A percentile compares a stretch with the other conserved stretches of the same genome.
These are phyloP conservation scores for Hoplodrina ambigua DNA, from an alignment of 2,888 invertebrate species.

Conservation along the genomic window DNA sequence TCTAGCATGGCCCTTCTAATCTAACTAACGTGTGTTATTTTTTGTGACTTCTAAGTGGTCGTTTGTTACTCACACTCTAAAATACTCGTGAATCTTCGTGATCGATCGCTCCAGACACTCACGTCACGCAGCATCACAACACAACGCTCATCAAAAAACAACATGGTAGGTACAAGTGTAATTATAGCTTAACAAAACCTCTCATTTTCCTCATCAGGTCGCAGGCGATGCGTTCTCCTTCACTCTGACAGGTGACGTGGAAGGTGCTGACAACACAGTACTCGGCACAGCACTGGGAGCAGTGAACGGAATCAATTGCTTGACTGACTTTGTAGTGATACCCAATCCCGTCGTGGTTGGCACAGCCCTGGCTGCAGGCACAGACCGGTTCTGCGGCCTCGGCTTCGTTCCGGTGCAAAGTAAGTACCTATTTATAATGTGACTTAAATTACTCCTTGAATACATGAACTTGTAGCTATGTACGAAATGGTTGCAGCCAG, in stretches of 20 bases:
- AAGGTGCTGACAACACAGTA: conserved; percentile 91
- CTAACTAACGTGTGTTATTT: too few relatives aligned
- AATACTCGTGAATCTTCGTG: too few relatives aligned
- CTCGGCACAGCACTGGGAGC: conserved; percentile 90
- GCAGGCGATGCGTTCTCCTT: conserved; percentile 91
- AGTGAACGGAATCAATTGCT: conserved; percentile 91
- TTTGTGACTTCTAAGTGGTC: too few relatives aligned
- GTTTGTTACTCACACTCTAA: too few relatives aligned
- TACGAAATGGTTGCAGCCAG: too few relatives aligned
- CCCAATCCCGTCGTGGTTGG: conserved; percentile 91
- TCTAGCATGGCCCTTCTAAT: too few relatives aligned
- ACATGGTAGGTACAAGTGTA: background rate
- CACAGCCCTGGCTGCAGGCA: conserved; percentile 82
- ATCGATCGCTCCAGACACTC: too few relatives aligned
- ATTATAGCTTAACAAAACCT: background rate
- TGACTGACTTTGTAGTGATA: conserved; percentile 94
- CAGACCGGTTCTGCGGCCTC: conserved; percentile 94
- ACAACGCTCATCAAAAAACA: too few relatives aligned
- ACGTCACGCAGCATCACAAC: too few relatives aligned
- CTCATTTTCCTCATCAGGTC: conserved; percentile 65
- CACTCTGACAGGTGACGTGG: conserved; percentile 93
- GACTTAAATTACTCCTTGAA: background rate
- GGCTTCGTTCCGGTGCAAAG: conserved; percentile 92
- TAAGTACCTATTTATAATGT: conserved; percentile 76
- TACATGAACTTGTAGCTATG: background rate